Conservation (phyloP, 1,140 invertebrate genomes). For the Ceratoteleas bidentatus region DNA sequence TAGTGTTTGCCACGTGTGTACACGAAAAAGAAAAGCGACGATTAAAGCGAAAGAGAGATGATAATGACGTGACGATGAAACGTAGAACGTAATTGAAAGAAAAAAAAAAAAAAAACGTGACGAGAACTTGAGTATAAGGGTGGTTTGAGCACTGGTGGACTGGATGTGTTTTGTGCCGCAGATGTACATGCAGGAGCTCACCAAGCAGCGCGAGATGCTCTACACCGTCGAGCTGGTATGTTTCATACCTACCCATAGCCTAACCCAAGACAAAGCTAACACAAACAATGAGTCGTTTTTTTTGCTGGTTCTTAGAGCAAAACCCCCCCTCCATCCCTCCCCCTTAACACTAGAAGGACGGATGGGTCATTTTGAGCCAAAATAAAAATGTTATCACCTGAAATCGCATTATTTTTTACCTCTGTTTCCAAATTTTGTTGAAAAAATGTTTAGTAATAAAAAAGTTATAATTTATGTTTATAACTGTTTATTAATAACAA, state of each 20-base stretch:
- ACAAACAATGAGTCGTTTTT: slow-evolving; percentile 52
- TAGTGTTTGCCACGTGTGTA: slow-evolving; percentile 58
- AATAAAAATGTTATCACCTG: no score
- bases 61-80: slow-evolving; percentile 5
- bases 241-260: slow-evolving; percentile 79
- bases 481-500: no score
- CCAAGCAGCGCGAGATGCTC: slow-evolving; percentile 91
- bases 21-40: slow-evolving; percentile 52
- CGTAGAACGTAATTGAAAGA: background rate
- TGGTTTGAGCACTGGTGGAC: slow-evolving; percentile 81
- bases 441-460: no score
- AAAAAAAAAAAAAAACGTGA: background rate
- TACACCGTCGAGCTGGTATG: slow-evolving; percentile 93
- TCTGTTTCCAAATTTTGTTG: no score
- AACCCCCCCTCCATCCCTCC: background rate
- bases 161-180: slow-evolving; percentile 84
- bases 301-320: slow-evolving; percentile 29
- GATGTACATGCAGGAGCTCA: slow-evolving; percentile 93
- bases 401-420: no score
- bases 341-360: background rate
- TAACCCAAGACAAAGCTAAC: slow-evolving; percentile 67
- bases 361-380: no score
- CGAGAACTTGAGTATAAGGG: slow-evolving; percentile 64
- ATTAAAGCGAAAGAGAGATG: slow-evolving; percentile 54
- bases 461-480: no score